phyloP scores from a whole-genome alignment of 2,888 invertebrate genomes.

The Oxycera nigricornis region DNA sequence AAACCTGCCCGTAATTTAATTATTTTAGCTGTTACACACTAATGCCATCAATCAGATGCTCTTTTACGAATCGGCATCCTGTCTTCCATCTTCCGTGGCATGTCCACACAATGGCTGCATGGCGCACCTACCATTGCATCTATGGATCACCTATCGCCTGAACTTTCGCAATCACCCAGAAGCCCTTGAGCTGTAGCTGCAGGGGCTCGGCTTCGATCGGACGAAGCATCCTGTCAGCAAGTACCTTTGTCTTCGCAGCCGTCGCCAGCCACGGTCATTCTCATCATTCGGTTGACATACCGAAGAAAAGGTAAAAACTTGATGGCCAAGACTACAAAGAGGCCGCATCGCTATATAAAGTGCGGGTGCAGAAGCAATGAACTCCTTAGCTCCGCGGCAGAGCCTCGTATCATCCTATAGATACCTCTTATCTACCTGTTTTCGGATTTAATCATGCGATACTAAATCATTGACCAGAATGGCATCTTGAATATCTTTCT shows the following conservation, averaged over 20 bases:
- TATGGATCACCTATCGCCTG: neutral
- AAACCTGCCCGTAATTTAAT: too few species aligned
- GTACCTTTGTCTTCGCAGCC: constrained; percentile 18
- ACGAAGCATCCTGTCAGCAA: neutral
- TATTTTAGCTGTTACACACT: too few species aligned
- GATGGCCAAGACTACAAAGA: constrained; percentile 16
- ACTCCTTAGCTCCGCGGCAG: neutral
- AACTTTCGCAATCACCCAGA: constrained; percentile 11
- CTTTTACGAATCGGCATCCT: too few species aligned
- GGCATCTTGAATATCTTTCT: neutral
- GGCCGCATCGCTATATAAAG: constrained; percentile 31
- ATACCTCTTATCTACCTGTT: constrained; percentile 13
- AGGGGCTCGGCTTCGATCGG: neutral
- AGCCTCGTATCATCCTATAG: neutral
- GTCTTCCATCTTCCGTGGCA: too few species aligned
- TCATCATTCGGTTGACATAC: constrained; percentile 27
- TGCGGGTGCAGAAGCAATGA: constrained; percentile 26
- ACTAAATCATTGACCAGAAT: constrained; percentile 23
- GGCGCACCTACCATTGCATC: too few species aligned
- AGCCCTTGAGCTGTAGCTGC: neutral
- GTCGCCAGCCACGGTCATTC: constrained; percentile 30
- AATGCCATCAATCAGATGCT: too few species aligned
- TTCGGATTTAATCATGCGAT: constrained; percentile 17
- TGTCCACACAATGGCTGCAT: too few species aligned
- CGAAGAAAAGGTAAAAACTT: constrained; percentile 36